Evolutionary conservation across 2,888 invertebrate species (phyloP), one percentile per base, ranked within the genome.

Genomic region (Hololepta plana): DNA sequence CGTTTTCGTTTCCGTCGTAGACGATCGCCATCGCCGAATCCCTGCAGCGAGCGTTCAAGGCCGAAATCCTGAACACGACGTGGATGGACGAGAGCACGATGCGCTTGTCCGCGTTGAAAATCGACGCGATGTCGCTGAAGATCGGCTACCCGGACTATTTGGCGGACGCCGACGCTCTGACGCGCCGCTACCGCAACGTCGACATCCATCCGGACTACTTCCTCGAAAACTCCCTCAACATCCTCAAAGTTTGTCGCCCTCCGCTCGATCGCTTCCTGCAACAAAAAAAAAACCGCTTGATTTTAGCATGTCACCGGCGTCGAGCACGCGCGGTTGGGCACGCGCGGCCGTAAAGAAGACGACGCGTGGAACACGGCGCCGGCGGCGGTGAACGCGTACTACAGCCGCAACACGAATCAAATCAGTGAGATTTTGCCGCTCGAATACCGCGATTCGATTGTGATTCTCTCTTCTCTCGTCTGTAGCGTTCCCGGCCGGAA

Each of bases 61-160:
- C 80, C 39, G 66, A 90, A 20, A 57, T 93, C 1, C 62, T 68
- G 34, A 67, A 67, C 35, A 82, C 79, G 1, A 64, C 69, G 31
- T 93, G 91, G 91, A 71, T 93, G 46, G 87, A 90, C 40, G 58
- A 62, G n/a, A 68, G 68, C 17, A 91, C 91, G 0, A 84, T 80
- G 45, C 56, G 62, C 13, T 60, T 85, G 15, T 88, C 90, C 1
- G 70, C 69, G 12, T 69, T 77, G 39, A 93, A 91, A 61, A 77
- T 75, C 5, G 70, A 79, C 37, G 71, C 74, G 2, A 90, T 90
- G 75, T 72, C 75, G 40, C 55, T 85, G 14, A 72, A 81, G 46
- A 88, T 95, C 36, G 93, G 91, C 0, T 95, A 88, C 49, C 91
- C 93, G 0, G 80, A 90, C 45, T 90, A 82, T 40, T 82, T 93